Conservation (phyloP, 2,113 vertebrate species). For the Climacteris rufus region DNA sequence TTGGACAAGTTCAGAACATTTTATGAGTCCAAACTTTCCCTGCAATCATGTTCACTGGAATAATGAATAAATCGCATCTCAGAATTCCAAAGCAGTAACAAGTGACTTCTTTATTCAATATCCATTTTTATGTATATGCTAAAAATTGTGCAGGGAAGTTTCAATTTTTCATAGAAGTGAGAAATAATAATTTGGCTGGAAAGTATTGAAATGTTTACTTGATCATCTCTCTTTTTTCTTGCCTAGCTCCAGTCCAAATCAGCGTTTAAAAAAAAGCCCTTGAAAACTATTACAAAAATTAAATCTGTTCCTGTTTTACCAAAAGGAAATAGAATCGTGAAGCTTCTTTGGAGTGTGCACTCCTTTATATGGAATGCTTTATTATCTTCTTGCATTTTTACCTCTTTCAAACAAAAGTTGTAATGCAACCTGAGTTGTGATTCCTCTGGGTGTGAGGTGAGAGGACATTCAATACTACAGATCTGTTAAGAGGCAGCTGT, state of each 20-base stretch:
- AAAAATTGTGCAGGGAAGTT: background rate
- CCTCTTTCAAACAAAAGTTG: background rate
- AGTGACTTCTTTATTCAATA: background rate
- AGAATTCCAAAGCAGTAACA: background rate
- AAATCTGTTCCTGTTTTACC: background rate
- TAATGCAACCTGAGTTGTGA: background rate
- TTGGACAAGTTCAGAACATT: background rate
- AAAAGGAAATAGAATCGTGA: background rate
- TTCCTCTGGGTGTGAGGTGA: background rate
- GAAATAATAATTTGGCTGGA: background rate
- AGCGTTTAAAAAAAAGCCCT: background rate
- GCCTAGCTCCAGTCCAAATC: background rate
- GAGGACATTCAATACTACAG: background rate
- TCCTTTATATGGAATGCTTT: background rate
- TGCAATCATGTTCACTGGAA: background rate
- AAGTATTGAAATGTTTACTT: background rate
- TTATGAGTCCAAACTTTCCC: background rate
- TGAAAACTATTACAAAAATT: background rate
- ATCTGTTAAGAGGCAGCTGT: slow-evolving; percentile 19
- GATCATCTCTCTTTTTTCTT: background rate
- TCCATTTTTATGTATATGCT: background rate
- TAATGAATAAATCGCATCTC: background rate
- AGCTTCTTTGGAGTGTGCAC: background rate
- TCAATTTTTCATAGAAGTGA: background rate
- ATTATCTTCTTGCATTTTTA: background rate